Conservation (phyloP, 2,797 vertebrate species). For the Galagoides demidoff region DNA sequence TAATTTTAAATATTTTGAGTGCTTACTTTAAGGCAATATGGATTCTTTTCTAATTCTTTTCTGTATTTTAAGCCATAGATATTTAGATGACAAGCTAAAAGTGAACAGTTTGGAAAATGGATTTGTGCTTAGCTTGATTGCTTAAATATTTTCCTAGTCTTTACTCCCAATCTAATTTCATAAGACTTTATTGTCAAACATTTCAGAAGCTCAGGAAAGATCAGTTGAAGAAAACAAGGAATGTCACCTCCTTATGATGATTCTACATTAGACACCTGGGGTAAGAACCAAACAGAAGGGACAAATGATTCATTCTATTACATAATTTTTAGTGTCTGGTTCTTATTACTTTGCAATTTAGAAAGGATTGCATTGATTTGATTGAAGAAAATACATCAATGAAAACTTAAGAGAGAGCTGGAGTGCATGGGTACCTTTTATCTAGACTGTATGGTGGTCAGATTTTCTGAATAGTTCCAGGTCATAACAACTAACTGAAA, state of each 20-base stretch:
- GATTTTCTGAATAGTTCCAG: neutral
- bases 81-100: neutral
- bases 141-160: slow-evolving; percentile 9
- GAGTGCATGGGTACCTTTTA: neutral
- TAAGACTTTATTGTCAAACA: neutral
- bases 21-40: neutral
- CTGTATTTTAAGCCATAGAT: neutral
- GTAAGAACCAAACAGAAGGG: neutral
- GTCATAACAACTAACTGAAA: neutral
- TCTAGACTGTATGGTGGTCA: neutral
- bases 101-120: neutral
- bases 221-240: neutral
- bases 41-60: neutral
- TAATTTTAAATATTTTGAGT: neutral
- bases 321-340: slow-evolving; percentile 41
- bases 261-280: neutral
- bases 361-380: neutral
- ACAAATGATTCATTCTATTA: slow-evolving; percentile 49
- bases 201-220: slow-evolving; percentile 19
- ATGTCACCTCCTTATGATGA: neutral
- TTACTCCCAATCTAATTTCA: neutral
- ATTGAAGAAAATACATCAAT: neutral
- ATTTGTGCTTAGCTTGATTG: neutral
- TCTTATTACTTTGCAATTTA: slow-evolving; percentile 35
- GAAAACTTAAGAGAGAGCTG: neutral